Base-by-base conservation (phyloP, 1,140 invertebrate species). In the Drosophila azteca region DNA sequence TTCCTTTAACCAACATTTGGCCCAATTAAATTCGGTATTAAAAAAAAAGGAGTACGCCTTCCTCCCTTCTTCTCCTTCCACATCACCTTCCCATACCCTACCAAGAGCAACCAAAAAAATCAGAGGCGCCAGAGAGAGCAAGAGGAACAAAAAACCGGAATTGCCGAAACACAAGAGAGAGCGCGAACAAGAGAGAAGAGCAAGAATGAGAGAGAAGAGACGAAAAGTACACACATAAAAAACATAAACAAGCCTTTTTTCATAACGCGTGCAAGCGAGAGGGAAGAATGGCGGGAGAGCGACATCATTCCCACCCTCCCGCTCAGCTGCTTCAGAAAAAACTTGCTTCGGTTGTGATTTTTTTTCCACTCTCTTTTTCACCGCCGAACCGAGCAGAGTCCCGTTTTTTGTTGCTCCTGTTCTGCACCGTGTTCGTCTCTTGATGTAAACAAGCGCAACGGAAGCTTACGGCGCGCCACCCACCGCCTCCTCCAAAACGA, bases 231-330 rank as follows among this genome's bases (percentile, higher is more conserved):
- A 81, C 63, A 66, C 68, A 87, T 85, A 85, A 85, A 85, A 85
- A 85, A 85, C 82, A 87, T 87, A 85, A 87, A 85, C 82, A 85
- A 82, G 82, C 72, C 52, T 84, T 84, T 83, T 84, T 84, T 77
- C 50, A 69, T 7, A 17, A 59, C 53, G 57, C 54, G 67, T 46
- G 63, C 58, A 50, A 79, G 50, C 41, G 39, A 50, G 60, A 70
- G 11, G 41, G 60, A 39, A 35, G 17, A n/a, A 43, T 39, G 31
- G 13, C 5, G 15, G 15, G 59, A 71, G 66, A 63, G 71, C 51
- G 35, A n/a, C 55, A 22, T 52, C 71, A 48, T 57, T 58, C 48
- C 61, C 46, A 45, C 57, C 50, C 66, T 69, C 74, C 41, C 66
- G 49, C 72, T 60, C 77, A 79, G 73, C 72, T 77, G 71, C 78